Evolutionary conservation across 2,888 invertebrate genomes (phyloP).

Genomic region (Carabus problematicus): DNA sequence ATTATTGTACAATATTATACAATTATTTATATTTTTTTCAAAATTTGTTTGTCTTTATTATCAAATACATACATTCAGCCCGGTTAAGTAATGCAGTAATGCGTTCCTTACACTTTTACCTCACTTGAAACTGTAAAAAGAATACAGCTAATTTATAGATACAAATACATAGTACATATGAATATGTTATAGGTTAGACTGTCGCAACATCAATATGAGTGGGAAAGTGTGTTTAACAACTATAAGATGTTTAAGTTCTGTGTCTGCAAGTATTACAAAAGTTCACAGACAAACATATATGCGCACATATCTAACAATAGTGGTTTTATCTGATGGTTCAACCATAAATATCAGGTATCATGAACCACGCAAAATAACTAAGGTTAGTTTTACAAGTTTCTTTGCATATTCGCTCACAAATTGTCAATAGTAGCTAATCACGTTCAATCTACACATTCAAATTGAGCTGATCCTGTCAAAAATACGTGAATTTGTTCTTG

Average conservation of each 20-base stretch:
- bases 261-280: constrained; percentile 78
- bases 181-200: too few relatives aligned
- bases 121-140: too few relatives aligned
- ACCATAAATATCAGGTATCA: constrained; percentile 81
- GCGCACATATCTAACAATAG: constrained; percentile 78
- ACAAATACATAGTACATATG: too few relatives aligned
- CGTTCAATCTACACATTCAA: constrained; percentile 39
- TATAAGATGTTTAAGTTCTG: constrained; percentile 66
- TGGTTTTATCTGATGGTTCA: constrained; percentile 89
- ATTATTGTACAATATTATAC: too few relatives aligned
- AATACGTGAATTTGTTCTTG: too few relatives aligned
- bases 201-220: too few relatives aligned
- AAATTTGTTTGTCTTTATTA: too few relatives aligned
- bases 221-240: background rate
- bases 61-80: too few relatives aligned
- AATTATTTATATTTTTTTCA: too few relatives aligned
- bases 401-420: background rate
- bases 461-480: background rate
- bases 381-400: constrained; percentile 61
- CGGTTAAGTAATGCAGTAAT: too few relatives aligned
- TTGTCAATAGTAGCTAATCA: constrained; percentile 4
- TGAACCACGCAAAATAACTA: constrained; percentile 86
- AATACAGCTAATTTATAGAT: too few relatives aligned
- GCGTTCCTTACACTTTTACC: too few relatives aligned
- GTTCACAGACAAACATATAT: constrained; percentile 77